Conservation (phyloP, 2,888 invertebrate genomes). For the Scaptomyza parva region DNA sequence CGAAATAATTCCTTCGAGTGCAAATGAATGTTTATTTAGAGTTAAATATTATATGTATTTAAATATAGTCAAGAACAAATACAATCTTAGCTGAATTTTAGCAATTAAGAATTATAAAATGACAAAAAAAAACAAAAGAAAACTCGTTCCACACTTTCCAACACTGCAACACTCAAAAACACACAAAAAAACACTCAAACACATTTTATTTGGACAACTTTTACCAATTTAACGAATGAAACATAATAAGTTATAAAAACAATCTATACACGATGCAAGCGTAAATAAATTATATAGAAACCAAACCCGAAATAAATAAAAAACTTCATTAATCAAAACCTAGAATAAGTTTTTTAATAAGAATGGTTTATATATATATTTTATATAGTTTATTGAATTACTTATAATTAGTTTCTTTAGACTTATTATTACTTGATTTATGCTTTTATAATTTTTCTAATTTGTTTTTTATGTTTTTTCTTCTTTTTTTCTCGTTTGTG, state of each 20-base stretch:
- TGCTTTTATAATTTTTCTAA: slow-evolving; percentile 2
- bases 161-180: slow-evolving; percentile 11
- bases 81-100: slow-evolving; percentile 70
- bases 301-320: slow-evolving; percentile 72
- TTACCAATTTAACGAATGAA: slow-evolving; percentile 37
- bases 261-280: slow-evolving; percentile 63
- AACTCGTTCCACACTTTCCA: slow-evolving; percentile 38
- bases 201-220: slow-evolving; percentile 46
- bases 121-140: slow-evolving; percentile 8
- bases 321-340: slow-evolving; percentile 78
- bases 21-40: slow-evolving; percentile 63
- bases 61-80: slow-evolving; percentile 23
- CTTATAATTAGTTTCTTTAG: too few species aligned
- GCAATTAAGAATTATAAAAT: slow-evolving; percentile 48
- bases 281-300: slow-evolving; percentile 76
- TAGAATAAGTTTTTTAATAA: background rate
- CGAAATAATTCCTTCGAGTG: slow-evolving; percentile 55
- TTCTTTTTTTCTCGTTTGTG: slow-evolving; percentile 11
- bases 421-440: slow-evolving; percentile 3
- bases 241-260: slow-evolving; percentile 27
- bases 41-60: slow-evolving; percentile 28
- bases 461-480: background rate
- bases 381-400: background rate
- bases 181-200: slow-evolving; percentile 19
- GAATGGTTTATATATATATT: background rate